Conservation (phyloP, 2,797 vertebrate genomes). For the Gallinago solitaria region DNA sequence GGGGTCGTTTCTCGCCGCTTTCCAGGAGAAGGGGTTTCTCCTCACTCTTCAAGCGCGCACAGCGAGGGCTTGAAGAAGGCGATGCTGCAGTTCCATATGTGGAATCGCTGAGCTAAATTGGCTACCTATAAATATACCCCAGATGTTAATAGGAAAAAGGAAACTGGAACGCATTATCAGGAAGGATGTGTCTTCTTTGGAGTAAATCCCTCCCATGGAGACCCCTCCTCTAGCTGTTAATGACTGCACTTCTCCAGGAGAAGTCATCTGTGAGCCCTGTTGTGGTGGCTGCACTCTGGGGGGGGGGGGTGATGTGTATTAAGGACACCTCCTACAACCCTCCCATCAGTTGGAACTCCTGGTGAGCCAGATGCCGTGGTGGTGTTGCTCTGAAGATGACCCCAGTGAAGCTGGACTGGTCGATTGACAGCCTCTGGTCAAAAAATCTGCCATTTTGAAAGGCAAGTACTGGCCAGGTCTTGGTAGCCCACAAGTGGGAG, state of each 20-base stretch:
- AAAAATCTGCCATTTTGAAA: neutral
- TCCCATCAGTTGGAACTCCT: neutral
- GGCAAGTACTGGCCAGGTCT: neutral
- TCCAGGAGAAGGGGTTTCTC: neutral
- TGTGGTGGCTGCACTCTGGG: neutral
- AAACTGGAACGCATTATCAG: conserved; percentile 25
- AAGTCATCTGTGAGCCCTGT: neutral
- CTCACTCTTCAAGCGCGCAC: accelerated
- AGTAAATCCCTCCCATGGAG: conserved; percentile 23
- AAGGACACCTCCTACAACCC: neutral
- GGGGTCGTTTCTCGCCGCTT: neutral
- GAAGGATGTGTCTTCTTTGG: conserved; percentile 29
- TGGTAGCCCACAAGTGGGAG: neutral
- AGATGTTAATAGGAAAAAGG: conserved; percentile 19
- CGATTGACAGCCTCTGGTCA: neutral
- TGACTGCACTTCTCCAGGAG: neutral
- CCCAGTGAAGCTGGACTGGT: neutral
- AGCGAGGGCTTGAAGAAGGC: neutral
- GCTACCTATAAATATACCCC: conserved; percentile 36
- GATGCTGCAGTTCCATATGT: neutral
- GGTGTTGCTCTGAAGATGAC: neutral
- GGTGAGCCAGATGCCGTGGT: accelerated
- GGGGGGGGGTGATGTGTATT: neutral
- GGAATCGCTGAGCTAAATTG: neutral
- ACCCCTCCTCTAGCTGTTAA: neutral